Conservation (phyloP, 2,113 vertebrate species). For the Perca schrenkii region DNA sequence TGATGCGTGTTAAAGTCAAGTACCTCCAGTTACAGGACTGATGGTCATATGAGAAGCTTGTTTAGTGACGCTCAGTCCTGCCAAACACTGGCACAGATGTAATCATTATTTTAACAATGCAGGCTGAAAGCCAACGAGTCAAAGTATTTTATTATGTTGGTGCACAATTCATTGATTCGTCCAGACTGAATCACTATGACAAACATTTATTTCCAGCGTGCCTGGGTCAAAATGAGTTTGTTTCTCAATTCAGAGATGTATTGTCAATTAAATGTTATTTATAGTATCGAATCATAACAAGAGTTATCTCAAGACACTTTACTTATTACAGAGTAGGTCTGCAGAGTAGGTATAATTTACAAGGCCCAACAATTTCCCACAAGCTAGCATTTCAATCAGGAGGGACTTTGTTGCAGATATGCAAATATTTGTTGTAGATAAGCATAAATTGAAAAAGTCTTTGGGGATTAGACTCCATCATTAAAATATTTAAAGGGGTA, state of each 20-base stretch:
- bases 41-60: background rate
- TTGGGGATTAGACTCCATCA: too few species aligned
- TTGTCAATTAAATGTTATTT: too few species aligned
- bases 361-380: too few species aligned
- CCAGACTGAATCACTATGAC: background rate
- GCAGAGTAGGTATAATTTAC: too few species aligned
- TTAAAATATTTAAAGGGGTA: too few species aligned
- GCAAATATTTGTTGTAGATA: too few species aligned
- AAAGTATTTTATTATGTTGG: background rate
- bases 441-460: too few species aligned
- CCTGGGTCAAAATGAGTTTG: background rate
- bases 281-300: too few species aligned
- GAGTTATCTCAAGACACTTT: too few species aligned
- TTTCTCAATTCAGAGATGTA: background rate
- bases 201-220: background rate
- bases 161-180: background rate
- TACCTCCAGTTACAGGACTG: background rate
- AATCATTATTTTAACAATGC: background rate
- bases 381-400: too few species aligned
- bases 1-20: background rate
- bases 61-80: background rate
- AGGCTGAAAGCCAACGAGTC: background rate
- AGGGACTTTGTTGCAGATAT: too few species aligned
- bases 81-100: background rate
- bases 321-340: too few species aligned